These are phyloP conservation scores for Eurystomus glaucurus DNA, from an alignment of 2,797 vertebrate genomes.

Conservation along the genomic window DNA sequence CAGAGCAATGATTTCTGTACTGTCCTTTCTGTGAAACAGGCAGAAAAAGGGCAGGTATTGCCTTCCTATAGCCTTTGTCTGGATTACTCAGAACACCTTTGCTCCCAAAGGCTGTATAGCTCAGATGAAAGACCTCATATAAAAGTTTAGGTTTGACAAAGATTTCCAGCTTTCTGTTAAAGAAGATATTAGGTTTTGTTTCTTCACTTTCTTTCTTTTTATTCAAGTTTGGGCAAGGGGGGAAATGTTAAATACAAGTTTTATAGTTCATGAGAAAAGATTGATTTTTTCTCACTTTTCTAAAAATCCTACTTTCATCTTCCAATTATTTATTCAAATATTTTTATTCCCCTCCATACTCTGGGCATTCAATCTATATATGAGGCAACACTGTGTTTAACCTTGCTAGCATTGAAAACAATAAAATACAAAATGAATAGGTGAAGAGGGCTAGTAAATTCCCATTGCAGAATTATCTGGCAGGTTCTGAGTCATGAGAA, in stretches of 20 bases:
- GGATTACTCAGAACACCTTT: neutral
- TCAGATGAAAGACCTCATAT: neutral
- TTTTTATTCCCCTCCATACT: neutral
- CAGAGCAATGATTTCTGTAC: neutral
- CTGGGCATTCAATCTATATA: neutral
- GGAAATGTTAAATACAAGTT: neutral
- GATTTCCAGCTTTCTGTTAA: neutral
- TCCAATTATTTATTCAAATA: constrained; percentile 1
- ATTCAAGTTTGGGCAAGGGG: neutral
- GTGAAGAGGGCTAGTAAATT: constrained; percentile 15
- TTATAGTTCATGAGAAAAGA: neutral
- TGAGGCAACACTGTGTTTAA: neutral
- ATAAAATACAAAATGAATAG: constrained; percentile 5
- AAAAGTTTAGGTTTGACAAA: neutral
- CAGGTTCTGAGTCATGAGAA: neutral
- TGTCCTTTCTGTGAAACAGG: neutral
- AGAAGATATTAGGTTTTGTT: neutral
- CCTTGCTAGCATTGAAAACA: neutral
- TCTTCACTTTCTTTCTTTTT: neutral
- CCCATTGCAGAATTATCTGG: neutral
- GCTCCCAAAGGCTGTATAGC: neutral
- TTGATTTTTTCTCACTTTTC: neutral
- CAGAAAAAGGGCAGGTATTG: neutral
- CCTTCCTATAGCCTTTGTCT: neutral
- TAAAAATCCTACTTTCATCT: neutral